phyloP scores from a whole-genome alignment of 2,888 invertebrate species.

The Ischnus inquisitorius region DNA sequence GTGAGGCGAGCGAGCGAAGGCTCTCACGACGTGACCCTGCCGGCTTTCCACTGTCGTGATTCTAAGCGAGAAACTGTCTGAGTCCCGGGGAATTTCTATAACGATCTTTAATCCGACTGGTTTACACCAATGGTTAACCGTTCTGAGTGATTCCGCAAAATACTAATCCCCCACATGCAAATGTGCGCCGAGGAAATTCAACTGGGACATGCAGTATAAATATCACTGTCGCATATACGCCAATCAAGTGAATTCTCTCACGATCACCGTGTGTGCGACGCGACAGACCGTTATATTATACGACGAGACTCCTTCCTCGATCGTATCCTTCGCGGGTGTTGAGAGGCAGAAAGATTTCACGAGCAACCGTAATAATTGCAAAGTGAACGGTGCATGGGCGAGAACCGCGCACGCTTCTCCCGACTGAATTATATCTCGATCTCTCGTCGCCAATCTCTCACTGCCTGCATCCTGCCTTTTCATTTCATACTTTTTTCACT shows the following conservation, averaged over 20 bases:
- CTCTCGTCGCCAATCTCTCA: slow-evolving; percentile 31
- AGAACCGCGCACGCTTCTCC: slow-evolving; percentile 24
- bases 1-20: slow-evolving; percentile 20
- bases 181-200: slow-evolving; percentile 25
- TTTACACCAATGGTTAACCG: slow-evolving; percentile 41
- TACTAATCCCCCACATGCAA: slow-evolving; percentile 63
- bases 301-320: slow-evolving; percentile 16
- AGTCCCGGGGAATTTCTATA: slow-evolving; percentile 29
- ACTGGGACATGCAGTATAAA: background rate
- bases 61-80: slow-evolving; percentile 59
- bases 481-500: background rate
- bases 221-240: slow-evolving; percentile 14
- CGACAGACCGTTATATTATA: slow-evolving; percentile 37
- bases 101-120: slow-evolving; percentile 62
- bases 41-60: slow-evolving; percentile 33
- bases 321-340: slow-evolving; percentile 47
- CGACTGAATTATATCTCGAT: slow-evolving; percentile 60
- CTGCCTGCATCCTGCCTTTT: slow-evolving; percentile 30
- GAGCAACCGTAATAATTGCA: slow-evolving; percentile 65
- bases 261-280: slow-evolving; percentile 11
- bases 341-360: slow-evolving; percentile 62
- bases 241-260: slow-evolving; percentile 39
- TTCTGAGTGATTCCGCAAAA: slow-evolving; percentile 60
- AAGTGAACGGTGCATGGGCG: slow-evolving; percentile 13
- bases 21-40: slow-evolving; percentile 53